These are phyloP conservation scores for Brachylomia viminalis DNA, from an alignment of 2,888 invertebrate species.

Conservation along the genomic window DNA sequence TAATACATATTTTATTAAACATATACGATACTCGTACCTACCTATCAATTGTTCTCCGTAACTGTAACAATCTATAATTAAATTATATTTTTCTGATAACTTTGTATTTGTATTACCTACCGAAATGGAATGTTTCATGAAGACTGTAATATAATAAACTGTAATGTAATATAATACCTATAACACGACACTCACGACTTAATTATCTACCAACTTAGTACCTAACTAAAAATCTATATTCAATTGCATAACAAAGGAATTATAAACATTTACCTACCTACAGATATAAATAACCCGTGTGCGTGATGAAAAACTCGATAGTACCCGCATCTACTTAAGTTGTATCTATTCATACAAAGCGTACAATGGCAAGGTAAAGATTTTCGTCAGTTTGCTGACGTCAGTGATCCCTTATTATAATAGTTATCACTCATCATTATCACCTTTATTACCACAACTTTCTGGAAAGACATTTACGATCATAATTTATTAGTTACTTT, in stretches of 20 bases:
- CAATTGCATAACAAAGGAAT: slow-evolving; percentile 24
- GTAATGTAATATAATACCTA: background rate
- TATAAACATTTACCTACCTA: slow-evolving; percentile 10
- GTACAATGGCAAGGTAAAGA: slow-evolving; percentile 67
- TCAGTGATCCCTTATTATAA: slow-evolving; percentile 53
- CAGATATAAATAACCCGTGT: slow-evolving; percentile 32
- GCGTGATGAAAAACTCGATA: slow-evolving; percentile 44
- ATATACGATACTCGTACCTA: background rate
- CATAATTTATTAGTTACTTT: slow-evolving; percentile 6
- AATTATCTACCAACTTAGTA: too few relatives aligned
- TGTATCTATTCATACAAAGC: slow-evolving; percentile 54
- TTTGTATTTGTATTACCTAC: too few relatives aligned
- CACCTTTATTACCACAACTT: slow-evolving; percentile 15
- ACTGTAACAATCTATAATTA: background rate
- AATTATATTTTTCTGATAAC: too few relatives aligned
- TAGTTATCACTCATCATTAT: too few relatives aligned
- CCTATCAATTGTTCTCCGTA: background rate
- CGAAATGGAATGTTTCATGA: too few relatives aligned
- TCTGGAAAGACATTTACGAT: slow-evolving; percentile 26
- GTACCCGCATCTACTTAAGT: slow-evolving; percentile 61
- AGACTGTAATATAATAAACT: too few relatives aligned
- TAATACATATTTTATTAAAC: background rate
- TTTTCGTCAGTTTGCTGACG: slow-evolving; percentile 67
- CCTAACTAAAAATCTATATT: background rate
- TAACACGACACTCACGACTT: too few relatives aligned